A percentile compares a stretch with the other conserved stretches of the same genome.
These are phyloP conservation scores for Drosophila orena DNA, from an alignment of 1,140 invertebrate genomes.

Conservation along the genomic window DNA sequence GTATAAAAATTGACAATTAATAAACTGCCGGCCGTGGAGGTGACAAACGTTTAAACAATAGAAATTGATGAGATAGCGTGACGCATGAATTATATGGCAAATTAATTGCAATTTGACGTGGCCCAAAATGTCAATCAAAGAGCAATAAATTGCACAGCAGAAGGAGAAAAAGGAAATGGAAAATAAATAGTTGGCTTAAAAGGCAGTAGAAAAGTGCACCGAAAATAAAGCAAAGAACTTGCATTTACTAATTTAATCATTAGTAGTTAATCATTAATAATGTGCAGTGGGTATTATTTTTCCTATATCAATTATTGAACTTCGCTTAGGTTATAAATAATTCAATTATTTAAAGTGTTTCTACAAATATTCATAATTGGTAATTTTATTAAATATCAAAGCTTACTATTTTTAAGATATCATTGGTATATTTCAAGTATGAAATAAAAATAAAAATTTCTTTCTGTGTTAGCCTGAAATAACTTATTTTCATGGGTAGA, in stretches of 20 bases:
- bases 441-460: background rate
- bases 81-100: conserved; percentile 80
- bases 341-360: no score
- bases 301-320: background rate
- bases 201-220: conserved; percentile 7
- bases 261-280: background rate
- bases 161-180: conserved; percentile 23
- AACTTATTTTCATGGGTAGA: conserved; percentile 25
- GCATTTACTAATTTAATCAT: background rate
- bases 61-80: conserved; percentile 80
- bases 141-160: conserved; percentile 63
- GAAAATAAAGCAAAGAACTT: background rate
- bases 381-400: no score
- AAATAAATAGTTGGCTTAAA: conserved; percentile 31
- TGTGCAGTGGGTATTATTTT: background rate
- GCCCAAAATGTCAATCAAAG: conserved; percentile 77
- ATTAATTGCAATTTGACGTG: conserved; percentile 67
- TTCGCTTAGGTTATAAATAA: no score
- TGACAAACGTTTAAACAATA: conserved; percentile 81
- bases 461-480: conserved; percentile 39
- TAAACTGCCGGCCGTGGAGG: conserved; percentile 65
- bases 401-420: no score
- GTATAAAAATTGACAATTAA: conserved; percentile 76
- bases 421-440: no score
- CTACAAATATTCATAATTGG: no score